Conservation (phyloP, 1,140 invertebrate species). For the Armadillidium nasatum region DNA sequence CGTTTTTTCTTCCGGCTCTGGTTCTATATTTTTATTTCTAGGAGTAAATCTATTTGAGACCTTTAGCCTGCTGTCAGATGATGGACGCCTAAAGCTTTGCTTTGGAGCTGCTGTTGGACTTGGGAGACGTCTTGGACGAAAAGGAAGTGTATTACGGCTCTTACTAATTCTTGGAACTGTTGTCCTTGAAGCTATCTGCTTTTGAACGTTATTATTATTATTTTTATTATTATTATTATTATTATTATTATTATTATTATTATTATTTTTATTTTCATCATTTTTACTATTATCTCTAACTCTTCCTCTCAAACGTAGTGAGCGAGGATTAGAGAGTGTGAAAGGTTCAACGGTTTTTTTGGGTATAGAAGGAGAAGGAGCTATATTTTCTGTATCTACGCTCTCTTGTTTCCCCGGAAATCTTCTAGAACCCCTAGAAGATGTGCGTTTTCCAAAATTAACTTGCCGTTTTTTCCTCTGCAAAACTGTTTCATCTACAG, state of each 20-base stretch:
- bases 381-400: conserved; percentile 4
- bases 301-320: not conserved
- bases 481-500: conserved; percentile 10
- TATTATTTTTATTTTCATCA: too few species aligned
- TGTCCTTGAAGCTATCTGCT: not conserved
- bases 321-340: conserved; percentile 4
- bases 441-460: conserved; percentile 32
- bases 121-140: conserved; percentile 17
- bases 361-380: conserved; percentile 17
- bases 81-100: conserved; percentile 33
- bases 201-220: not conserved
- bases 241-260: too few species aligned
- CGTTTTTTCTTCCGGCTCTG: not conserved
- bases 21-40: not conserved
- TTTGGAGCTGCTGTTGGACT: conserved; percentile 31
- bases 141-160: conserved; percentile 30
- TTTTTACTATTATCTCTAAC: not conserved
- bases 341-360: not conserved
- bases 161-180: not conserved
- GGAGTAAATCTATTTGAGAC: conserved; percentile 34
- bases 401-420: not conserved
- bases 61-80: conserved; percentile 35
- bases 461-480: conserved; percentile 31
- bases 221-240: too few species aligned
- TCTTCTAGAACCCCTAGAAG: conserved; percentile 26